Base-by-base conservation (phyloP, 2,888 invertebrate species). In the Xanthia icteritia region DNA sequence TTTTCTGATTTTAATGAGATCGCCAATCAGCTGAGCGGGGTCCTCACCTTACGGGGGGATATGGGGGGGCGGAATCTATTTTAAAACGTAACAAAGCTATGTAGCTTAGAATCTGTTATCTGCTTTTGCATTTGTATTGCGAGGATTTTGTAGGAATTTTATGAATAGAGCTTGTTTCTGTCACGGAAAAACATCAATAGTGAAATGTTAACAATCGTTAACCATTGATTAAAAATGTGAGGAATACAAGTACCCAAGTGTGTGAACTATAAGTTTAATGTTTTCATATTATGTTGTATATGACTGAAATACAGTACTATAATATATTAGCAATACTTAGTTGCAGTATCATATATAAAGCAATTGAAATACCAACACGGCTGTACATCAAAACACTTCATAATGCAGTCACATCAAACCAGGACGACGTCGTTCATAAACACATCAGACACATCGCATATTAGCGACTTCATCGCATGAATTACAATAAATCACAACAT, bases 1-100 rank as follows among this genome's bases (percentile, higher is more conserved):
- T 92, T 95, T 95, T 95, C 95, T 93, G 94, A 91, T 92, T 95
- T 95, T 95, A 95, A 95, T 95, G 95, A 95, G 95, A 93, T 94
- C 94, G 92, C 95, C 94, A 94, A 94, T 94, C 93, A 93, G 91
- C 91, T 79, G 81, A 79, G 85, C 82, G 60, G 79, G 77, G 64
- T 42, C 78, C 61, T 81, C 81, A 86, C 77, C 83, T 81, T 67
- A 66, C 76, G 27, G 68, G 66, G 45, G 84, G 79, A 79, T 74
- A 81, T 58, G 56, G 58, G 45, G 84, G 75, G 80, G 79, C 66
- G 73, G 71, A 56, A 75, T 82, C 74, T 82, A 81, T 86, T 84
- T 84, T 85, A 76, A 84, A 86, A 80, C 73, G 79, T 82, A 79
- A 83, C 84, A 82, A 84, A 81, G 83, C 74, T 68, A 74, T 66